Base-by-base conservation (phyloP, 2,888 invertebrate genomes). In the Yponomeuta malinellus region DNA sequence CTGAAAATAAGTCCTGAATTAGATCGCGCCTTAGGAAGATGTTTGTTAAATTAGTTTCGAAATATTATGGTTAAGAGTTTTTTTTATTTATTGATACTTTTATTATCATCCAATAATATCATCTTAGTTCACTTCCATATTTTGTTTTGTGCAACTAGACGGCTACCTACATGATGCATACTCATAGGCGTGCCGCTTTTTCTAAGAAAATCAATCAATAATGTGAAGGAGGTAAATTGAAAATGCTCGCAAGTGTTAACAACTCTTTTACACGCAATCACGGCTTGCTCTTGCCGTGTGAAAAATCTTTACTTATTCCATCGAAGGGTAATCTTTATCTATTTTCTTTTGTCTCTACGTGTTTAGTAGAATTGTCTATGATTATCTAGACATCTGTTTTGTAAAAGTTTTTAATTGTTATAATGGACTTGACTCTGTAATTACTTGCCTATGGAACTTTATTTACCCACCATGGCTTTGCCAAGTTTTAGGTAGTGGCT, bases 191-290 rank as follows among this genome's bases (percentile, higher is more conserved):
- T 84, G 83, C 81, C 82, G 82, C 79, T 87, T 85, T 85, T 88
- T 86, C 85, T 84, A 74, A 78, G 83, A 84, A 69, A 85, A 77
- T 74, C 81, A 84, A 88, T 88, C 86, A 88, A 86, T 88, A 87
- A 84, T 78, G 80, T 81, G 83, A 78, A 83, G 43, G 81, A 81
- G 77, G 80, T 83, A 70, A 70, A 85, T 85, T 86, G 82, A 87
- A 86, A 86, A 83, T 79, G 78, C 59, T 75, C 75, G 74, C 79
- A 77, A 82, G 79, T 79, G 78, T 75, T 84, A 78, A 70, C 70
- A 23, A 37, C 70, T 48, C 29, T 12, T 3, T 15, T 48, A 48
- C 70, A 70, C 70, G 70, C 70, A 10, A 70, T 12, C 48, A 29
- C 15, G 12, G 12, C 23, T 52, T 37, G 48, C 29, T 70, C 33